Evolutionary conservation across 1,140 invertebrate genomes (phyloP).

Genomic region (Whitmania pigra): DNA sequence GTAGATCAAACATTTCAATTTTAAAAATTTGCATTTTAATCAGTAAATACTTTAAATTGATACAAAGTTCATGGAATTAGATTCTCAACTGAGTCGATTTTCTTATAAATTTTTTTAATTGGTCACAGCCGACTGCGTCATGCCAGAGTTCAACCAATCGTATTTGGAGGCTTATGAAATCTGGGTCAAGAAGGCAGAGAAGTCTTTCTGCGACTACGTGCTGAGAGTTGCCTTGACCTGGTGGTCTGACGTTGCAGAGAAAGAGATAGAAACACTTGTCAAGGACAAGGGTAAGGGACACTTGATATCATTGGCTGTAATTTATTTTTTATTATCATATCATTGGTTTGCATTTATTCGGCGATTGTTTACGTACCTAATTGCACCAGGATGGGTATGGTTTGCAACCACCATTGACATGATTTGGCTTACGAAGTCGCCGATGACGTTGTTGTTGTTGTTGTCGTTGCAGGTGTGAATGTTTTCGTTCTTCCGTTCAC

Average conservation of each 20-base stretch:
- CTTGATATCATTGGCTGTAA: neutral
- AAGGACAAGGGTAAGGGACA: slow-evolving; percentile 34
- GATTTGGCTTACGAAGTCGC: too few relatives aligned
- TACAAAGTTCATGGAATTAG: neutral
- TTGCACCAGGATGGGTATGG: too few relatives aligned
- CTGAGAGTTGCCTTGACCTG: slow-evolving; percentile 74
- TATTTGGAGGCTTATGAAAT: slow-evolving; percentile 73
- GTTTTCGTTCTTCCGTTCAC: too few relatives aligned
- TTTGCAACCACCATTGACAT: too few relatives aligned
- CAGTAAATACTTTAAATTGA: neutral
- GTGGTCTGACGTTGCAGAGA: slow-evolving; percentile 52
- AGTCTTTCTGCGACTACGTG: slow-evolving; percentile 85
- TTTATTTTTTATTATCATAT: too few relatives aligned
- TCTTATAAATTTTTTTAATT: neutral
- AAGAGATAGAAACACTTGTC: slow-evolving; percentile 49
- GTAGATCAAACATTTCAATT: neutral
- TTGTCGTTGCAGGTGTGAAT: slow-evolving; percentile 15
- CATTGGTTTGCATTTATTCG: too few relatives aligned
- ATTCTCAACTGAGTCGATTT: too few relatives aligned
- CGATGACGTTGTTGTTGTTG: neutral
- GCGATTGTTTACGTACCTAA: too few relatives aligned
- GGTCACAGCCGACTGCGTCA: slow-evolving; percentile 65
- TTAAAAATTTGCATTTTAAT: neutral
- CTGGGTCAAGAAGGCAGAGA: slow-evolving; percentile 71
- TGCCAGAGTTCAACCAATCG: slow-evolving; percentile 63